Evolutionary conservation across 2,888 invertebrate genomes (phyloP), one percentile per base, ranked within the genome.

Genomic region (Arctia plantaginis): DNA sequence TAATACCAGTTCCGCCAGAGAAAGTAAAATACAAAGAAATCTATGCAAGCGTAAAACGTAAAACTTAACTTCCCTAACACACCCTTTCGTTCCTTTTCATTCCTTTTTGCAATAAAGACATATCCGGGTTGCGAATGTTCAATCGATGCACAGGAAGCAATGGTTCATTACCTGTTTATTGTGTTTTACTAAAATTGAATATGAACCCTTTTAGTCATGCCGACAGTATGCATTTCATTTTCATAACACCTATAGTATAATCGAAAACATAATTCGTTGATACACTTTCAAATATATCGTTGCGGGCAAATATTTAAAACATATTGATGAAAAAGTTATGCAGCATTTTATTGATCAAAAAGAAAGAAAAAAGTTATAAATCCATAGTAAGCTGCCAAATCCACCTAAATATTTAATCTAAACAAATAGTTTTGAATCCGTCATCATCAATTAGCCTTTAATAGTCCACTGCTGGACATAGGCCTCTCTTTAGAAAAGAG

Each of bases 71-170:
- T 85, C 80, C 85, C 30, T 85, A 81, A 87, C 89, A 88, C 84
- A 93, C 93, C 92, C 93, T 93, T 95, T 93, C 91, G 84, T 87
- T 90, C 93, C 92, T 93, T 93, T 94, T 93, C 90, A 85, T 87
- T 90, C 88, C 68, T 73, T 76, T 69, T 71, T 79, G 74, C 74
- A 76, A 93, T 91, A 94, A 95, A 89, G 91, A 85, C 87, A 84
- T 93, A 92, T 95, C 95, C 95, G 94, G 94, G 91, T 94, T 91
- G 92, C 92, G 85, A 92, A 92, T 91, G 88, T 89, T 92, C 92
- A 92, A 91, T 92, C 88, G 88, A 79, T 85, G 87, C 85, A 86
- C 93, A 92, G 95, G 95, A 95, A 94, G 92, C 76, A 83, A 92
- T 85, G 95, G 90, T 94, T 94, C 94, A 94, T 95, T 95, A 93